phyloP scores from a whole-genome alignment of 2,797 vertebrate genomes.

The Hypotaenidia okinawae region DNA sequence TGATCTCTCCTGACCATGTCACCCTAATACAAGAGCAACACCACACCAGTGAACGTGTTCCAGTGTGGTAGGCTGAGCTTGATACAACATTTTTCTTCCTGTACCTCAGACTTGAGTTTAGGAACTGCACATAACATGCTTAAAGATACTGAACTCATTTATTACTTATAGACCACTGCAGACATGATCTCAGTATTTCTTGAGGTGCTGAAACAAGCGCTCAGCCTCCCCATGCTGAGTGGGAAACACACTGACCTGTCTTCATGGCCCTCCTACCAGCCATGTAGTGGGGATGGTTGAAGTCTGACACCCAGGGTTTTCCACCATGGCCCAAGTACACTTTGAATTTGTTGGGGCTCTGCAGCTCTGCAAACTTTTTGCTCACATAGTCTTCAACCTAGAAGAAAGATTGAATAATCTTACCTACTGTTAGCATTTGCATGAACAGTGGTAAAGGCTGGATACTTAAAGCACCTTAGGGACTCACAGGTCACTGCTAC shows the following conservation, averaged over 20 bases:
- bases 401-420: not conserved
- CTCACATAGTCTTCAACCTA: conserved; percentile 87
- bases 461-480: not conserved
- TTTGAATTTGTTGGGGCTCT: conserved; percentile 91
- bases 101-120: not conserved
- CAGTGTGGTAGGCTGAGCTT: not conserved
- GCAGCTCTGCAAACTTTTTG: conserved; percentile 86
- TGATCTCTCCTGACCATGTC: not conserved
- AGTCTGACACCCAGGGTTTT: conserved; percentile 98
- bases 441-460: not conserved
- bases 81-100: not conserved
- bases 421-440: not conserved
- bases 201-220: not conserved
- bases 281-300: conserved; percentile 95
- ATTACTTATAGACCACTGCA: not conserved
- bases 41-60: not conserved
- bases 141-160: no score
- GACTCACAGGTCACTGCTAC: not conserved
- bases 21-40: not conserved
- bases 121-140: not conserved
- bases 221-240: not conserved
- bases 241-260: conserved; percentile 80
- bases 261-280: conserved; percentile 94
- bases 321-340: conserved; percentile 89
- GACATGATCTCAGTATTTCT: not conserved